A percentile compares a stretch with the other conserved stretches of the same genome.
Evolutionary conservation across 1,140 invertebrate species (phyloP).

Genomic region (Lepidurus arcticus): DNA sequence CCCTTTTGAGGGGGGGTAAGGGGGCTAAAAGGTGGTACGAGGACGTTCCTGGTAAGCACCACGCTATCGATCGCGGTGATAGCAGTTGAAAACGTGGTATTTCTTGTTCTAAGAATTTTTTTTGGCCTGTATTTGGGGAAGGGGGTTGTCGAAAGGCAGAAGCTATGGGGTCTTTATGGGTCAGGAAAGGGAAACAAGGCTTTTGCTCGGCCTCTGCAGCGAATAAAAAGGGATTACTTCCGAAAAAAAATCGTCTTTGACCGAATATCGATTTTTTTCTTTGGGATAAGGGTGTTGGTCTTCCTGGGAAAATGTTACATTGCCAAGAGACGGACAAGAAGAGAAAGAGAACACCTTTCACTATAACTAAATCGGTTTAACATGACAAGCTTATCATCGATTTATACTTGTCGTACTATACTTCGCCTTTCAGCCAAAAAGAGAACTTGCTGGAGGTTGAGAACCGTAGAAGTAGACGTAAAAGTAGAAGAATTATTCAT

Average conservation of each 20-base stretch:
- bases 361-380: neutral
- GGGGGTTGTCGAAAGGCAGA: neutral
- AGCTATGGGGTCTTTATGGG: neutral
- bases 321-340: no score
- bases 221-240: neutral
- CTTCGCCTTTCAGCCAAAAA: no score
- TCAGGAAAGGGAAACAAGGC: constrained; percentile 7
- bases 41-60: neutral
- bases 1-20: no score
- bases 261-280: neutral
- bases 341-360: neutral
- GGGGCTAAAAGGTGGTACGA: no score
- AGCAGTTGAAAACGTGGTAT: neutral
- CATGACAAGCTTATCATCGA: neutral
- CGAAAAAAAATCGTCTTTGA: neutral
- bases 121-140: neutral
- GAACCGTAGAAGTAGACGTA: no score
- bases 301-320: neutral
- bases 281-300: neutral
- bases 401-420: neutral
- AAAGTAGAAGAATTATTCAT: no score
- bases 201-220: neutral
- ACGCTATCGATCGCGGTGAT: neutral
- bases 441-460: no score
- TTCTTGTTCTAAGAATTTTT: neutral